Base-by-base conservation (phyloP, 2,113 vertebrate species). In the Tachycineta bicolor region DNA sequence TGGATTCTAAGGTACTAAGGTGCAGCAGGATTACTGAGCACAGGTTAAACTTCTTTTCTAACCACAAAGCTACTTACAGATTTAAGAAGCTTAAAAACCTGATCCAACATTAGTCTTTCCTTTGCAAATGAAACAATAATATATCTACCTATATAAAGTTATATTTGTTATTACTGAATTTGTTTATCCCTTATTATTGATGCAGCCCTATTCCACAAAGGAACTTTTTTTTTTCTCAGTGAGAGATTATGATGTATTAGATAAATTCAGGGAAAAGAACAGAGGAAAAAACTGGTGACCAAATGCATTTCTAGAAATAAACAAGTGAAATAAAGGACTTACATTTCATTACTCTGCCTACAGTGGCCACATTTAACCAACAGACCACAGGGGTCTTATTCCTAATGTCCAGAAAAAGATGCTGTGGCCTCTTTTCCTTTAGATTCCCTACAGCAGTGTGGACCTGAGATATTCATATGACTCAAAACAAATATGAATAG, bases 51-150 rank as follows among this genome's bases (percentile, higher is more conserved):
- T 96, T 89, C 93, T 96, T 96, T 97, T 73, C 79, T 95, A 95
- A 83, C 82, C 92, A 89, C 84, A 95, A 95, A 97, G 79, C 87
- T 97, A 90, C 97, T 96, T 97, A 96, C n/a, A 92, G 88, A 82
- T 84, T 94, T 96, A 96, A 96, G 93, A 92, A 90, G 90, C 92
- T 91, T 94, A 90, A 93, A 97, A 96, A 88, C 47, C 58, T 90
- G 96, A 97, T 97, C 95, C 93, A 90, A 79, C 81, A 74, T 96
- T 94, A 97, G 89, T 91, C 90, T 89, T 92, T 89, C 89, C 91
- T 97, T 96, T 93, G 74, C 89, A 96, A 96, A 97, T 97, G 89
- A 94, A 97, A 96, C 78, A 96, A 94, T 86, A 95, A 93, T 93
- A 50, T 68, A 92, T 92, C 64, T 84, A 83, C 93, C 65, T 93